These are phyloP conservation scores for Nannospalax galili DNA, from an alignment of 2,113 vertebrate genomes.

Conservation along the genomic window DNA sequence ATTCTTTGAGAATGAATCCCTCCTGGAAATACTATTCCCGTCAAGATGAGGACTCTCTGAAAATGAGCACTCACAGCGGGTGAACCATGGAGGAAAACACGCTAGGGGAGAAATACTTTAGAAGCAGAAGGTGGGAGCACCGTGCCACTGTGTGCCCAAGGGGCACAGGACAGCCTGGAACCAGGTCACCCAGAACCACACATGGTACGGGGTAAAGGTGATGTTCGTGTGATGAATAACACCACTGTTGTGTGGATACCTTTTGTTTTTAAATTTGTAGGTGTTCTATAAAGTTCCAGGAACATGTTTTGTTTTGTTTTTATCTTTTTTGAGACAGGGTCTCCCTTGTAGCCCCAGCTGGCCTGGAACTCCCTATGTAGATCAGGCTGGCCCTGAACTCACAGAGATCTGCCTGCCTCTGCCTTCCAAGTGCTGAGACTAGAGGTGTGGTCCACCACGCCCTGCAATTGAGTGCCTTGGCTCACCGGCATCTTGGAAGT, in stretches of 20 bases:
- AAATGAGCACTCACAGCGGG: background rate
- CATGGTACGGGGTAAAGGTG: background rate
- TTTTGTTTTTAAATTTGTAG: background rate
- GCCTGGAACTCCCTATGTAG: too few species aligned
- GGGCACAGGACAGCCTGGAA: too few species aligned
- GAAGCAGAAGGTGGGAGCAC: background rate
- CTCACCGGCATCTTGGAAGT: background rate
- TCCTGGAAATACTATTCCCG: background rate
- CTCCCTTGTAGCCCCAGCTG: too few species aligned
- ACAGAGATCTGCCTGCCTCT: too few species aligned
- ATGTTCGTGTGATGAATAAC: background rate
- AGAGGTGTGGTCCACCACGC: too few species aligned
- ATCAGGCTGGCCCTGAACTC: too few species aligned
- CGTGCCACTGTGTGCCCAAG: background rate
- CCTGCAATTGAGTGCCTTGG: too few species aligned
- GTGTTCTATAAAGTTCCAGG: slow-evolving; percentile 24
- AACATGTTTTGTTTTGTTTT: too few species aligned
- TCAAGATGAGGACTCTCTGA: background rate
- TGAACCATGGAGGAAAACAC: background rate
- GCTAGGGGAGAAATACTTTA: background rate
- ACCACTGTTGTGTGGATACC: background rate
- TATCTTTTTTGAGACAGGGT: too few species aligned
- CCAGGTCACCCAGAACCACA: background rate
- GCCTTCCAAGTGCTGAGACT: too few species aligned
- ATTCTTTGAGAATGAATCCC: background rate